phyloP scores from a whole-genome alignment of 1,140 invertebrate species.

The Pseudomyrmex flavicornis region DNA sequence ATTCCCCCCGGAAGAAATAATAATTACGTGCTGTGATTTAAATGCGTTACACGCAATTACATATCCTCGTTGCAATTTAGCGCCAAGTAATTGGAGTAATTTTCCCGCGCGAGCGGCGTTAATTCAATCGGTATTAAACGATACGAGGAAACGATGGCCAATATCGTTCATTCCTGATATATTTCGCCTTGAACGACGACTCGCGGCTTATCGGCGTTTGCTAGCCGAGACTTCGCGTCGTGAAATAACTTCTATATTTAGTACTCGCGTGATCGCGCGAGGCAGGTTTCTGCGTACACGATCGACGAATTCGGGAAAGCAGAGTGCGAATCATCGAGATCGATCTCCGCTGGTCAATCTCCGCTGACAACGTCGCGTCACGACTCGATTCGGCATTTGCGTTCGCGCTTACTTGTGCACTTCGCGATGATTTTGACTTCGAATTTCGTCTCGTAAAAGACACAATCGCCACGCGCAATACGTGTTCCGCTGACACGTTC shows the following conservation, averaged over 20 bases:
- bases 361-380: slow-evolving; percentile 10
- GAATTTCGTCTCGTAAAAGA: slow-evolving; percentile 41
- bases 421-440: slow-evolving; percentile 11
- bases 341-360: too few relatives aligned
- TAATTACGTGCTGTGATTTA: not conserved
- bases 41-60: not conserved
- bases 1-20: too few relatives aligned
- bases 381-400: slow-evolving; percentile 38
- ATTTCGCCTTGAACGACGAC: slow-evolving; percentile 37
- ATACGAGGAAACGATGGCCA: not conserved
- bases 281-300: slow-evolving; percentile 30
- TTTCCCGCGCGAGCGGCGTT: not conserved
- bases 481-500: slow-evolving; percentile 39
- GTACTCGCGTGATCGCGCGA: slow-evolving; percentile 13
- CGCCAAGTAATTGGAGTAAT: slow-evolving; percentile 15
- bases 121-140: slow-evolving; percentile 33
- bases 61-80: too few relatives aligned
- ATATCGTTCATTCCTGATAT: slow-evolving; percentile 23
- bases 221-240: slow-evolving; percentile 12
- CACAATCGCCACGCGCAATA: slow-evolving; percentile 30
- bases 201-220: slow-evolving; percentile 45
- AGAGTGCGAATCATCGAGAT: slow-evolving; percentile 55
- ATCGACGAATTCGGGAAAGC: slow-evolving; percentile 62
- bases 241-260: slow-evolving; percentile 76
- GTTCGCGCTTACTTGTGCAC: not conserved